Evolutionary conservation across 2,797 vertebrate genomes (phyloP), one percentile per base, ranked within the genome.

Genomic region (Pterois miles): DNA sequence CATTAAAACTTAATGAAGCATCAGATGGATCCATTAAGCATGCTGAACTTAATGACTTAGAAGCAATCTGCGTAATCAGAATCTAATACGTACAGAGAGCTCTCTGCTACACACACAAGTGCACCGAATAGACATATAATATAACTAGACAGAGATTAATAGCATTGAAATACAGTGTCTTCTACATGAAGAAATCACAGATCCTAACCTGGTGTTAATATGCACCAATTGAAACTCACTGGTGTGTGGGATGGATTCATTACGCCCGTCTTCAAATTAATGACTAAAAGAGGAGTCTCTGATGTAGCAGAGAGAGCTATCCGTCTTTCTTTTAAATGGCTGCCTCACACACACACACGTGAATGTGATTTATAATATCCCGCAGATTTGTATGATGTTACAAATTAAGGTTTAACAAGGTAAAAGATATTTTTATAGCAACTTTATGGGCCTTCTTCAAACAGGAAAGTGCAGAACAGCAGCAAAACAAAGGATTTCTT

Each of bases 161-260:
- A 77, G 72, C 31, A 54, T 6, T 78, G 23, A 53, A 80, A 74
- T 64, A 74, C 40, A 77, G 59, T 29, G 53, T 73, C 83, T 80
- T 68, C 66, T 70, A 65, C 62, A 77, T 76, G 71, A 70, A 78
- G 69, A 74, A 74, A 27, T 74, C 46, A 25, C 57, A 54, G 66
- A 38, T 52, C 9, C 34, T 73, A 62, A 81, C 18, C 71, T 77
- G 27, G 59, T 64, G 27, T 50, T 80, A 74, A 83, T 80, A 4
- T 8, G 25, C 27, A 73, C 16, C 53, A 58, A 81, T 64, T 88
- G 63, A 75, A 86, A 80, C 7, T 36, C 69, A 73, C 65, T 84
- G 81, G 77, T 54, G 85, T 84, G 77, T 87, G 83, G 59, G 67
- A 91, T 84, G 13, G 85, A 84, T 88, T 86, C 80, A 92, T 91